Evolutionary conservation across 2,888 invertebrate species (phyloP).

Genomic region (Drosophila fungiperda): DNA sequence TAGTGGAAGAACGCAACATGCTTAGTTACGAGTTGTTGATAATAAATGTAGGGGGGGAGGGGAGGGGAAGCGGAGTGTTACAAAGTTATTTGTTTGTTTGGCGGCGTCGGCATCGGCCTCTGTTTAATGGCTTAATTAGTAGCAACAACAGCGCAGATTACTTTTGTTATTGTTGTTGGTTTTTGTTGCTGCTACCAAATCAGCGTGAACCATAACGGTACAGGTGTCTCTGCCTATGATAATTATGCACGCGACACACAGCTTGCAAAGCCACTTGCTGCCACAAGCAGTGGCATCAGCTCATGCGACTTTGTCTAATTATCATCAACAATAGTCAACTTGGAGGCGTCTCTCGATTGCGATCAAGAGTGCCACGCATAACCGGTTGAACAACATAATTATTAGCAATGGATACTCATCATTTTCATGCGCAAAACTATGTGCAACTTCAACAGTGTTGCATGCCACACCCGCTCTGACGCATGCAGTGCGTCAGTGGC

Average conservation of each 20-base stretch:
- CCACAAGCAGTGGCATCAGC: slow-evolving; percentile 31
- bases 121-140: slow-evolving; percentile 77
- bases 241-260: slow-evolving; percentile 80
- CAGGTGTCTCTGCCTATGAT: slow-evolving; percentile 34
- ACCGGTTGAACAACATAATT: slow-evolving; percentile 33
- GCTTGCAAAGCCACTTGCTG: slow-evolving; percentile 57
- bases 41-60: slow-evolving; percentile 15
- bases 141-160: slow-evolving; percentile 31
- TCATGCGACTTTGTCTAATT: slow-evolving; percentile 66
- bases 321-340: slow-evolving; percentile 78
- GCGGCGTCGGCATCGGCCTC: slow-evolving; percentile 46
- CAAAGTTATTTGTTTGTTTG: slow-evolving; percentile 60
- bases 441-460: slow-evolving; percentile 8
- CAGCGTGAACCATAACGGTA: slow-evolving; percentile 75
- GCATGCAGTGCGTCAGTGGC: slow-evolving; percentile 38
- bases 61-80: slow-evolving; percentile 8
- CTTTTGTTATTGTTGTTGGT: not conserved
- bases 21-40: slow-evolving; percentile 63
- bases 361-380: slow-evolving; percentile 48
- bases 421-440: slow-evolving; percentile 48
- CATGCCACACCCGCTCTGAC: slow-evolving; percentile 46
- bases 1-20: slow-evolving; percentile 27
- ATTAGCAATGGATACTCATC: slow-evolving; percentile 32
- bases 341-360: slow-evolving; percentile 67
- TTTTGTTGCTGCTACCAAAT: slow-evolving; percentile 53